Base-by-base conservation (phyloP, 2,888 invertebrate genomes). In the Trypoxylon attenuatum region DNA sequence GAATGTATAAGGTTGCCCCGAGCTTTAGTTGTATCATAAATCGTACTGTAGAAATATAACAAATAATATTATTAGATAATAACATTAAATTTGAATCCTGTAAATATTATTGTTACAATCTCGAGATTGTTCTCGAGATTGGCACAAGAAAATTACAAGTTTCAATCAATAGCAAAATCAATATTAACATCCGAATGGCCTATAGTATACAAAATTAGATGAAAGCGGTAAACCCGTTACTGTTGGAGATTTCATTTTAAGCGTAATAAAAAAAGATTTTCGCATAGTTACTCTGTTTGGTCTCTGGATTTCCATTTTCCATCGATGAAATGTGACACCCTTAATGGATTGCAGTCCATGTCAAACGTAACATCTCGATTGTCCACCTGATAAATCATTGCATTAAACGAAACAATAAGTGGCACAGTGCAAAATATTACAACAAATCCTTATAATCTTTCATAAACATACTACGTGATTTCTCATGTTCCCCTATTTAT, bases 281-380 rank as follows among this genome's bases (percentile, higher is more conserved):
- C n/a, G n/a, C n/a, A n/a, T 16, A 53, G 15, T 78, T 81, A 90
- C 89, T 88, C 88, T 22, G 86, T 78, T 75, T 87, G 88, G 46
- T 91, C 91, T 73, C 89, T 88, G 29, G 84, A 83, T 81, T 92
- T 93, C 94, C 96, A 96, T 84, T 93, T 94, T 18, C 93, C 94
- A 66, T 96, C 95, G 23, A 82, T 78, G 76, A 87, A 85, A 78
- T 92, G 91, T 72, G 93, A 94, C 13, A 96, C 89, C 84, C 92
- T 93, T 53, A 97, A 88, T 0, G 94, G 94, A 62, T 92, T 90
- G 2, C 90, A 88, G 57, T 92, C 91, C 83, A 94, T 89, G 58
- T 91, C 89, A 61, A 91, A 88, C 39, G 91, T 90, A 76, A 96
- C 87, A 81, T 91, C 91, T 78, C 91, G 91, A 82, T 97, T 97